Evolutionary conservation across 2,113 vertebrate species (phyloP), one percentile per base, ranked within the genome.

Genomic region (Desmodus rotundus): DNA sequence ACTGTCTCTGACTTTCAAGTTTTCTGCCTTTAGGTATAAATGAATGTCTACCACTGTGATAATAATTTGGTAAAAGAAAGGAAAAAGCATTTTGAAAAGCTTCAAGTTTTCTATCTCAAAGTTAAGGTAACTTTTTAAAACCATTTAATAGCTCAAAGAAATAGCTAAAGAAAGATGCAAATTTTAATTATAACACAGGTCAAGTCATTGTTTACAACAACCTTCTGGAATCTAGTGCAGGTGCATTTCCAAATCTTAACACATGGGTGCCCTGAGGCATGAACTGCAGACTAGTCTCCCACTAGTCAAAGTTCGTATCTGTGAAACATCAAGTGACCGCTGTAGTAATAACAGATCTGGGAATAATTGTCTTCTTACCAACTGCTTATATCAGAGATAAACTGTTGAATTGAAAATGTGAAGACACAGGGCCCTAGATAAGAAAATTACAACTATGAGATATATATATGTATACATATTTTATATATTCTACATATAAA

Each of bases 331-430:
- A 65, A 89, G 89, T 93, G 70, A 91, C 19, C 74, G 89, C 16
- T 50, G 78, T 50, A 83, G 41, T 68, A 80, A 91, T 7, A 74
- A 94, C 28, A 83, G 20, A 77, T 33, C 78, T 91, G 50, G 83
- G 54, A 74, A 70, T 68, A 47, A 19, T 0, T 96, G 43, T 92
- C 89, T 84, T 87, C 95, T 91, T 52, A 81, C n/a, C 56, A 93
- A 80, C 86, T 97, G 92, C 45, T 94, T 82, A 74, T 61, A 93
- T 65, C 47, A 96, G 87, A 93, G 91, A 93, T 38, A 84, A 95
- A 94, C 86, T 76, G 91, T 33, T 78, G 65, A 80, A 65, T 4
- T 76, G 31, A 58, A 9, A n/a, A 65, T 70, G 7, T 81, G 80
- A 85, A 84, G 22, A 91, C 12, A 84, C 3, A 58, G 67, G 24